Evolutionary conservation across 2,797 vertebrate species (phyloP).

Genomic region (Hafferia zeledoni): DNA sequence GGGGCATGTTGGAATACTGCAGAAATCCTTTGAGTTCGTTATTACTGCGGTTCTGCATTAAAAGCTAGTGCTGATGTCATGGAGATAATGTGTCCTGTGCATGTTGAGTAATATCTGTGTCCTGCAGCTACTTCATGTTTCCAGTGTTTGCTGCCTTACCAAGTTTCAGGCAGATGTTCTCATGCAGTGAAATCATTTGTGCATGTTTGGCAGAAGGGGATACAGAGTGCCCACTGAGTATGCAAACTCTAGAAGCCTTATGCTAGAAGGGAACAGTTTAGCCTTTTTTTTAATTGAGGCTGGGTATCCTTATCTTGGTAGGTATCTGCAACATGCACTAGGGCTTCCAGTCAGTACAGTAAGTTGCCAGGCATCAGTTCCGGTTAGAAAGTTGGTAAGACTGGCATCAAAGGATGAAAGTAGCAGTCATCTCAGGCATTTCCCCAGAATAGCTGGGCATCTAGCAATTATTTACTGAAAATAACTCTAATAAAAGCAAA

Average conservation of each 20-base stretch:
- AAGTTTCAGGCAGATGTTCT: background rate
- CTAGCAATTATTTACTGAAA: background rate
- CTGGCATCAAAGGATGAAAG: background rate
- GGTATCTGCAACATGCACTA: background rate
- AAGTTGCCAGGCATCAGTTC: background rate
- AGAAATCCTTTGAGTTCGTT: background rate
- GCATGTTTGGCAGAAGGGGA: background rate
- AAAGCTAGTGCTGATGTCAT: background rate
- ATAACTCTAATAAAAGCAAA: background rate
- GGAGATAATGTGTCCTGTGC: background rate
- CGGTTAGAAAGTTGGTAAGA: background rate
- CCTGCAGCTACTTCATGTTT: background rate
- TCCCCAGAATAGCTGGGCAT: background rate
- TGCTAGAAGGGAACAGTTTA: background rate
- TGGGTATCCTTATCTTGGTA: background rate
- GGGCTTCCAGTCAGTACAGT: background rate
- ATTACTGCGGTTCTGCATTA: background rate
- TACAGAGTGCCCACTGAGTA: background rate
- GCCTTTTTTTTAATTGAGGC: background rate
- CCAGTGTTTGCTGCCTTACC: background rate
- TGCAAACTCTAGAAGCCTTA: background rate
- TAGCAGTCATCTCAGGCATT: background rate
- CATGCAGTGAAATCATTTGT: background rate
- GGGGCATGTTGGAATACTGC: background rate
- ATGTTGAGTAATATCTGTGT: background rate